Evolutionary conservation across 1,140 invertebrate species (phyloP).

Genomic region (Rhopalosiphum padi): DNA sequence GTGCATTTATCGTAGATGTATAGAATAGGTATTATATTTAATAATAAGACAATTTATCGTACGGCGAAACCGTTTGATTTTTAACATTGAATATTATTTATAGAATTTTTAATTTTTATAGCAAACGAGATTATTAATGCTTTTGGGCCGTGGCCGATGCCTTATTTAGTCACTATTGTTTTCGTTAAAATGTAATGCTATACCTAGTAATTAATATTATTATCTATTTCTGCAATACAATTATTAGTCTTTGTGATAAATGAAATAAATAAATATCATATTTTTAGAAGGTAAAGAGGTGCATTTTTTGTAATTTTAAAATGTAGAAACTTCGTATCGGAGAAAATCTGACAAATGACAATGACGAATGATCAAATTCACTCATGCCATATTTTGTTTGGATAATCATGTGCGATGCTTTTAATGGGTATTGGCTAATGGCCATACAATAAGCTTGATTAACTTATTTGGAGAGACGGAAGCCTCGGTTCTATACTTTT

Average conservation of each 20-base stretch:
- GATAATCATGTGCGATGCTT: background rate
- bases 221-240: background rate
- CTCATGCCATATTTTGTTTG: background rate
- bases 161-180: conserved; percentile 8
- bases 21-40: background rate
- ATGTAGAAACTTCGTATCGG: background rate
- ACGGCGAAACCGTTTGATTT: background rate
- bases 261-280: background rate
- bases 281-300: background rate
- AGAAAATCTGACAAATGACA: background rate
- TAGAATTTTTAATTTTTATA: background rate
- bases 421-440: background rate
- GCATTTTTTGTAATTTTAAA: background rate
- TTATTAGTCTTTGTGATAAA: too few species aligned
- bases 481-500: background rate
- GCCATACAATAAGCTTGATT: background rate
- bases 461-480: background rate
- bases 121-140: background rate
- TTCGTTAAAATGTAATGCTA: background rate
- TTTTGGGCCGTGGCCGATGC: background rate
- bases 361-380: background rate
- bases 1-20: too few species aligned
- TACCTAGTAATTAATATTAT: background rate
- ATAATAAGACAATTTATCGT: background rate
- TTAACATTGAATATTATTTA: background rate